These are phyloP conservation scores for Ondatra zibethicus DNA, from an alignment of 2,113 vertebrate species.

Conservation along the genomic window DNA sequence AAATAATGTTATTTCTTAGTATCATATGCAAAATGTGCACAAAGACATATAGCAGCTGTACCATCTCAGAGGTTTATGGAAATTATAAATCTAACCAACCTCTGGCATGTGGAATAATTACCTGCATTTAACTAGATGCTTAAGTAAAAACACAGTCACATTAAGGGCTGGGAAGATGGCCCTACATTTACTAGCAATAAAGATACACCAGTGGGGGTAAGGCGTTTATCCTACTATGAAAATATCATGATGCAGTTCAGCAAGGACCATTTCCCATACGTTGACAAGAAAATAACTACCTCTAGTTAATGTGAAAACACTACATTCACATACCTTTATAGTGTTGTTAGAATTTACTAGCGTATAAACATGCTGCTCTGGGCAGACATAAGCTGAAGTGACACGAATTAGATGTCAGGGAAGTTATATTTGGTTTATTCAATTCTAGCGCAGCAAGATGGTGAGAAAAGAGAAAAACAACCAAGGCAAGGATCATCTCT, in stretches of 20 bases:
- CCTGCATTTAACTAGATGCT: neutral
- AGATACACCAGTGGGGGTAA: neutral
- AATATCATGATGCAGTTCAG: neutral
- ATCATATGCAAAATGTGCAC: neutral
- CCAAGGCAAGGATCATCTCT: accelerated
- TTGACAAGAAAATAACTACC: neutral
- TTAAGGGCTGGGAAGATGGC: neutral
- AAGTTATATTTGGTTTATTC: neutral
- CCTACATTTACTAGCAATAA: neutral
- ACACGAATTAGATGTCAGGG: neutral
- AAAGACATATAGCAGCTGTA: neutral
- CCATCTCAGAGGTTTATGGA: neutral
- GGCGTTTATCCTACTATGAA: neutral
- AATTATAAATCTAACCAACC: neutral
- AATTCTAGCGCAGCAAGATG: neutral
- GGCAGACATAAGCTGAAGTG: neutral
- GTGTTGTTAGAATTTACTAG: neutral
- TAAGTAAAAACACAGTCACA: neutral
- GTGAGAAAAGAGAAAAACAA: neutral
- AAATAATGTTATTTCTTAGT: neutral
- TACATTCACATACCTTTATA: neutral
- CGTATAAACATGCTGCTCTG: neutral
- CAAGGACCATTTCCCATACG: neutral
- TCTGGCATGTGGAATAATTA: neutral
- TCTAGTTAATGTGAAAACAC: neutral